Evolutionary conservation across 1,140 invertebrate genomes (phyloP).

Genomic region (Prorops nasuta): DNA sequence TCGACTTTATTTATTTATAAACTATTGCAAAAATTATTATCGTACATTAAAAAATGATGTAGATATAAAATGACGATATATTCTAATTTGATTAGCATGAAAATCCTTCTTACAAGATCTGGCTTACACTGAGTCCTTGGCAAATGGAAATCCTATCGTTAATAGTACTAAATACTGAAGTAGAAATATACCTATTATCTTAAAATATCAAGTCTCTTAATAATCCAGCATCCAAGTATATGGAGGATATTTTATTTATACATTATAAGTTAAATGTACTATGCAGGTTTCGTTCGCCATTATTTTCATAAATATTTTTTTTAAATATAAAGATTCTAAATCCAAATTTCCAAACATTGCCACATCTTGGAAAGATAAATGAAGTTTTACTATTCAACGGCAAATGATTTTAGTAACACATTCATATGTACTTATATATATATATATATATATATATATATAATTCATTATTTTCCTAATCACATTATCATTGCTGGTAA

Average conservation of each 20-base stretch:
- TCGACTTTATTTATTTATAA: constrained; percentile 40
- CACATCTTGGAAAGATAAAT: no score
- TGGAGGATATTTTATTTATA: background rate
- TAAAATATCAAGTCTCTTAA: background rate
- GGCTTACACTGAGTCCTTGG: no score
- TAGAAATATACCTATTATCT: background rate
- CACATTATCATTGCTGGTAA: no score
- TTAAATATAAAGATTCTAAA: background rate
- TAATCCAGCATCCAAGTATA: background rate
- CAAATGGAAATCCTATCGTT: background rate
- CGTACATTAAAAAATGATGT: constrained; percentile 33
- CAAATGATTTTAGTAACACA: no score
- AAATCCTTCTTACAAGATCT: no score
- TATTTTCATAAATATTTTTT: background rate
- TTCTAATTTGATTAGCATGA: no score
- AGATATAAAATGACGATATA: constrained; percentile 20
- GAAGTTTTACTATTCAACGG: no score
- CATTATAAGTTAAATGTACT: no score
- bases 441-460: no score
- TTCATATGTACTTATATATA: no score
- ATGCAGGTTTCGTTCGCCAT: background rate
- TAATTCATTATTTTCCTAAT: no score
- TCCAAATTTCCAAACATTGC: no score
- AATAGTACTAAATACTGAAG: constrained; percentile 2
- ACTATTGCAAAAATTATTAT: constrained; percentile 40